Evolutionary conservation across 2,797 vertebrate genomes (phyloP), one percentile per base, ranked within the genome.

Genomic region (Ispidina lecontei): DNA sequence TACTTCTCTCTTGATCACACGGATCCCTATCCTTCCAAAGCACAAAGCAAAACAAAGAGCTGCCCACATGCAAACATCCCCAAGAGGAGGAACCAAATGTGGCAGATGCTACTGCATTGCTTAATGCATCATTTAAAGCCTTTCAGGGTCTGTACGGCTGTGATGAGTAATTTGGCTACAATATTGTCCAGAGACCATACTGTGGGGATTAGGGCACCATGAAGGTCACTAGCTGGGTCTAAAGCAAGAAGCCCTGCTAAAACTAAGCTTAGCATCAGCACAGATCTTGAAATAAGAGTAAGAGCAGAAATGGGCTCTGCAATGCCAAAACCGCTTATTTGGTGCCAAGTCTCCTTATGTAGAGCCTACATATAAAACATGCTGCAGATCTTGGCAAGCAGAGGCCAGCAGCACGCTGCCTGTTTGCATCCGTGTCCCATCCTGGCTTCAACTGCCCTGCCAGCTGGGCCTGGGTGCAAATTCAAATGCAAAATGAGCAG

Each of bases 71-170:
- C 39, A 91, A 84, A 90, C 47, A 83, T 31, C 81, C 91, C 77
- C 3, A 0, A 91, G 91, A 94, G 78, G 35, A 68, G 35, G 54
- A 93, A 90, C 65, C 69, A 33, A 84, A 84, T 52, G 86, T 84
- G 93, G 86, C 93, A 94, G 90, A 94, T 90, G 91, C 80, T 92
- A 28, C 74, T 84, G 69, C 80, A 91, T 71, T 51, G 47, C 86
- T 96, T 96, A 96, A 95, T 94, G 91, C 93, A 96, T 90, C 88
- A 91, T 80, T 95, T 91, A 91, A 90, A 93, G 90, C 80, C 86
- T 95, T 94, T 90, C 29, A 64, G 90, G 91, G 77, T 87, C 81
- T 47, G 49, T n/a, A 82, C 3, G 0, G 1, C 60, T 0, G 1
- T 21, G 81, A 94, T 87, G 55, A 90, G 69, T 90, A 91, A 91